Base-by-base conservation (phyloP, 2,113 vertebrate genomes). In the Calypte anna region DNA sequence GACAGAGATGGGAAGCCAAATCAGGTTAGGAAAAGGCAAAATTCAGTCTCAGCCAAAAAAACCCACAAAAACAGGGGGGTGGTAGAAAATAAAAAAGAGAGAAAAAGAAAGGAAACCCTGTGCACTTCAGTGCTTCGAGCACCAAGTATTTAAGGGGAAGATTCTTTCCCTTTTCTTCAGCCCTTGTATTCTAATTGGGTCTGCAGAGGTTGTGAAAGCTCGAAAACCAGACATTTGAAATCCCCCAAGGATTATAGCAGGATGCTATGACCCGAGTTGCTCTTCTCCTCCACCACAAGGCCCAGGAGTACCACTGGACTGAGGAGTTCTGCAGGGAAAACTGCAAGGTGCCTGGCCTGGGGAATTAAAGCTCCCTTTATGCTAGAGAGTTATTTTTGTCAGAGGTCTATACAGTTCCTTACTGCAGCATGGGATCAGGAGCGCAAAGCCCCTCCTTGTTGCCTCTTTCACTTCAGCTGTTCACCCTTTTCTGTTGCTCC, bases 401-500 rank as follows among this genome's bases (percentile, higher is more conserved):
- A 57, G 68, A 74, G 64, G 28, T 48, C 68, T 90, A 19, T 25
- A 22, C 0, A 3, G 38, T 66, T 76, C 44, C 59, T 87, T 57
- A 21, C 28, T 50, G 79, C 46, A 81, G 61, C 2, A 2, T 77
- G 48, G 68, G 68, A 83, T 82, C 50, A 78, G 66, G 81, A 88
- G 67, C 68, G 9, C n/a, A 74, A 81, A 68, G 25, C 15, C 36
- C 57, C 24, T 70, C 44, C 33, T 43, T 66, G 36, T 76, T 17
- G n/a, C 57, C 9, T n/a, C 14, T 53, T 73, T 82, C 33, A 9
- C 38, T 83, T 91, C 57, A 73, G 48, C 57, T 16, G 3, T 86
- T 33, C 3, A 79, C 88, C 94, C 95, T 97, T 94, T 91, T 38
- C 93, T 94, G 91, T 64, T 85, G 72, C 53, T 94, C 64, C 90